Evolutionary conservation across 1,140 invertebrate species (phyloP).

Genomic region (Penaeus chinensis): DNA sequence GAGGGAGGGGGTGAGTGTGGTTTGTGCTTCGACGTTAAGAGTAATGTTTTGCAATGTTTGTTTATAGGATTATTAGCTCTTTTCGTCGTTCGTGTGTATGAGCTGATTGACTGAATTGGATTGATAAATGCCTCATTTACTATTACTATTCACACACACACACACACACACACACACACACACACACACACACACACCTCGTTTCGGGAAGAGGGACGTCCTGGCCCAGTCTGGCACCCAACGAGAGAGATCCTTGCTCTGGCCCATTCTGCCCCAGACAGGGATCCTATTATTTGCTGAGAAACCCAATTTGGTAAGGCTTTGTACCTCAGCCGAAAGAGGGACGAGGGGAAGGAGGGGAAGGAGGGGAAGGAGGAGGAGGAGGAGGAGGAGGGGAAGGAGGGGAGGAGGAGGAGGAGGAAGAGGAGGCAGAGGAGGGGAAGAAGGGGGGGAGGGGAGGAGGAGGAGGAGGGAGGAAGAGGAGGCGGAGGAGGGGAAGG

Average conservation of each 20-base stretch:
- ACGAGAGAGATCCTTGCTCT: slow-evolving; percentile 43
- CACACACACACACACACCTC: neutral
- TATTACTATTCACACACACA: too few relatives aligned
- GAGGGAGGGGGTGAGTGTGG: too few relatives aligned
- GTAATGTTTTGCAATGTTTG: too few relatives aligned
- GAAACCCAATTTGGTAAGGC: slow-evolving; percentile 60
- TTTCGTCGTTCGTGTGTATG: too few relatives aligned
- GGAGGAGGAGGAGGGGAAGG: neutral
- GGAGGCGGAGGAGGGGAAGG: too few relatives aligned
- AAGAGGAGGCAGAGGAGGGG: neutral
- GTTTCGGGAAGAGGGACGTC: slow-evolving; percentile 30
- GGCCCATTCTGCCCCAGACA: slow-evolving; percentile 60
- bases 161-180: too few relatives aligned
- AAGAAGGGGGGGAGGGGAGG: neutral
- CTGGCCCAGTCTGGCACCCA: slow-evolving; percentile 58
- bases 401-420: too few relatives aligned
- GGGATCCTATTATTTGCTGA: slow-evolving; percentile 61
- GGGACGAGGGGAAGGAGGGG: slow-evolving; percentile 30
- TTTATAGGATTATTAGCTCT: too few relatives aligned
- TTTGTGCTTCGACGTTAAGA: too few relatives aligned
- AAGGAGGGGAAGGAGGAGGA: neutral
- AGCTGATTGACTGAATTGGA: too few relatives aligned
- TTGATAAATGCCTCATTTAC: too few relatives aligned
- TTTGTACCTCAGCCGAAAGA: slow-evolving; percentile 59
- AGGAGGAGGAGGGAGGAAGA: neutral